Base-by-base conservation (phyloP, 2,888 invertebrate genomes). In the Vanessa cardui region DNA sequence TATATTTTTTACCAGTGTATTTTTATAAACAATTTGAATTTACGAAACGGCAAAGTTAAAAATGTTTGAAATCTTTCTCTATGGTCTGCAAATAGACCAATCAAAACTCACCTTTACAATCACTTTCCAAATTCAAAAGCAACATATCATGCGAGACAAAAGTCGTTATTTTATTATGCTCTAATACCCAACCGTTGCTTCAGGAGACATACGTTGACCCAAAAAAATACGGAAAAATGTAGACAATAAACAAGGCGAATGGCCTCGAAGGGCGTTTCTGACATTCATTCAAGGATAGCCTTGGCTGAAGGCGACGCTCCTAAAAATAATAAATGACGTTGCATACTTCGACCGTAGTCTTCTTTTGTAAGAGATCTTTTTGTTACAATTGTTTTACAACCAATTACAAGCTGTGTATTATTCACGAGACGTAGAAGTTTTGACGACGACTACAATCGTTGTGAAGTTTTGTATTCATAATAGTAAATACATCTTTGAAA, bases 261-360 rank as follows among this genome's bases (percentile, higher is more conserved):
- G 60, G 54, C 65, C 65, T 66, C 65, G 54, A n/a, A 60, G 31
- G 46, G 65, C n/a, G 7, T 16, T 16, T 26, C 15, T 39, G 18
- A 20, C 18, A 20, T 20, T 49, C 39, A 9, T 45, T 66, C 65
- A 66, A 66, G 65, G 60, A 2, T 46, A 60, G 39, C 60, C 39
- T 64, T 64, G 58, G 46, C 31, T 39, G 64, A 60, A 52, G 60
- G 60, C 65, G 46, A 45, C 49, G 44, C 44, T 58, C 50, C 65
- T 66, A 56, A 39, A 39, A 56, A 39, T 39, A 56, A 39, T 16
- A 33, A 39, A 56, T 56, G 56, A 56, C 39, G 16, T 56, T 56
- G 56, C 33, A 56, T 39, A 18, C 33, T 56, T 56, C 26, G 26
- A 6, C 31, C 26, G 52, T 54, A 31, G 31, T 54, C 16, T 54